A percentile compares a stretch with the other conserved stretches of the same genome.
These are phyloP conservation scores for Chymomyza fuscimana DNA, from an alignment of 2,888 invertebrate species.

Conservation along the genomic window DNA sequence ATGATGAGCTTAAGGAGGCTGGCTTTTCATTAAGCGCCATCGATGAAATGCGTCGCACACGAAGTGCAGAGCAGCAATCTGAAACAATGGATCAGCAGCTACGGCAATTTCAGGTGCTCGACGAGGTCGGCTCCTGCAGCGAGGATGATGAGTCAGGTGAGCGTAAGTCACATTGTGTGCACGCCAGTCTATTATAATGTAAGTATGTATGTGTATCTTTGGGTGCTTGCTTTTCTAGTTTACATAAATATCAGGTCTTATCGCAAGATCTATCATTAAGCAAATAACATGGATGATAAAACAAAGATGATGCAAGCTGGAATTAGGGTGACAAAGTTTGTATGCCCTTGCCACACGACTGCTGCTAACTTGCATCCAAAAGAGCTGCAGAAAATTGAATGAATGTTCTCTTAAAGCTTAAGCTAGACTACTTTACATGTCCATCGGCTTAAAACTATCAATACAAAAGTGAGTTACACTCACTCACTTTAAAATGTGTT, in stretches of 20 bases:
- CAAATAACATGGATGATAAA: slow-evolving; percentile 61
- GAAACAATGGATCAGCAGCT: slow-evolving; percentile 78
- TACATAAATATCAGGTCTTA: slow-evolving; percentile 45
- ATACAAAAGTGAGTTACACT: not conserved
- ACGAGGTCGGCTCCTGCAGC: slow-evolving; percentile 82
- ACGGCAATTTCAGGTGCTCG: slow-evolving; percentile 84
- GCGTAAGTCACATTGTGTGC: slow-evolving; percentile 18
- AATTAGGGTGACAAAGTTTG: slow-evolving; percentile 8
- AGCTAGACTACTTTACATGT: no score
- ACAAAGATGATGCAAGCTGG: slow-evolving; percentile 10
- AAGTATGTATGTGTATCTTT: not conserved
- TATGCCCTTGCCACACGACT: not conserved
- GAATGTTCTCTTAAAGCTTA: no score
- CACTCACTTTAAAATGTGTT: not conserved
- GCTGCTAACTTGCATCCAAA: not conserved
- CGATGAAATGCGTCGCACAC: slow-evolving; percentile 74
- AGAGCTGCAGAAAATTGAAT: no score
- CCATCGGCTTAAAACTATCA: no score
- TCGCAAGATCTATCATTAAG: slow-evolving; percentile 62
- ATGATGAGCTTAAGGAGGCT: slow-evolving; percentile 68
- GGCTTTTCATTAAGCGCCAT: slow-evolving; percentile 78
- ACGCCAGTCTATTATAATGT: not conserved
- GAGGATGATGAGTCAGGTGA: slow-evolving; percentile 78
- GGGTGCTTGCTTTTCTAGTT: slow-evolving; percentile 5
- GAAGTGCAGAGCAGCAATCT: slow-evolving; percentile 67